Evolutionary conservation across 1,140 invertebrate genomes (phyloP), one percentile per base, ranked within the genome.

Genomic region (Drosophila mauritiana): DNA sequence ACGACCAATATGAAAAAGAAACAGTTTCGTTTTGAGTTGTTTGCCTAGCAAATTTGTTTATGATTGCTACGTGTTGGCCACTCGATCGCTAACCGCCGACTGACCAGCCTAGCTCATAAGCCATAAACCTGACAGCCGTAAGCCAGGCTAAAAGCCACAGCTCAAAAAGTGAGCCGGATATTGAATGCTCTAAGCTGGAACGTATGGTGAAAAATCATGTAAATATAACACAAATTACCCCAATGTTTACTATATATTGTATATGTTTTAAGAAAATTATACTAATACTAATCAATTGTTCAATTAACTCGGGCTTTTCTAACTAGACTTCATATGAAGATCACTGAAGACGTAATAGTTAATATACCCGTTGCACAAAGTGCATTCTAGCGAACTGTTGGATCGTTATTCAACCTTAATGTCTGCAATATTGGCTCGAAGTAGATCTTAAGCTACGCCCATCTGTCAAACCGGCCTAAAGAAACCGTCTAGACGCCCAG

Each of bases 51-150:
- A 73, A 78, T 80, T 86, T 74, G 78, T 72, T 81, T 86, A 89
- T 76, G 64, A 79, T 69, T 86, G 67, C 22, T 73, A 86, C 83
- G 82, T 88, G 83, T 77, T 78, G 58, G 76, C 83, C 49, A 80
- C 48, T 62, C 72, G 72, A 88, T 88, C 67, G 84, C 83, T 80
- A 76, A 73, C 84, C 83, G 61, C 45, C 62, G 59, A 89, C 83
- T 88, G 83, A 73, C 72, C 65, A 55, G 20, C 34, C 43, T 22
- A 49, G 43, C 49, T 43, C 42, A 68, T 56, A 76, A 59, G 73
- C 73, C 73, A 68, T 54, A 62, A 78, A 53, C 45, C 43, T 46
- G 58, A 55, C 68, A 62, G 61, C 39, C 25, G 56, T 58, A 55
- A 64, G 46, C 64, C 73, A 40, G 40, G 63, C 59, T 56, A 17